Base-by-base conservation (phyloP, 2,797 vertebrate genomes). In the Anolis apletophallus region DNA sequence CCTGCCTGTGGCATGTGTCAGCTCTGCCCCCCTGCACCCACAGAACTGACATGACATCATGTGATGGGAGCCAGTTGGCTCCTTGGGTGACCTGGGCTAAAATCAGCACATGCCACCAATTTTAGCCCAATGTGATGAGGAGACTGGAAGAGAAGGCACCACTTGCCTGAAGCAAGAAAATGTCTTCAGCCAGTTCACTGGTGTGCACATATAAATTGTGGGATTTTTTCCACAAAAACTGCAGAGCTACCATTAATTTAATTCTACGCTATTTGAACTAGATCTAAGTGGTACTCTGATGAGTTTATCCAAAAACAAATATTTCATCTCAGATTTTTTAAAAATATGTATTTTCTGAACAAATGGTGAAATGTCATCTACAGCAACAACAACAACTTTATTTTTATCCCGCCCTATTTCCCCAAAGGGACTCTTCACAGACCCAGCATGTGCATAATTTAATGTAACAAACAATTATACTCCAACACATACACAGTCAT, bases 321-420 rank as follows among this genome's bases (percentile, higher is more conserved):
- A 10, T 32, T 36, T 21, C 71, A 21, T 52, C 74, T 69, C 52
- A 52, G 74, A 82, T 78, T n/a, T n/a, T n/a, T n/a, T 32, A 82
- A 34, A 87, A 57, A 69, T 77, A 78, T 5, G 13, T 68, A 68
- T 17, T 12, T 87, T 59, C 36, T 71, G n/a, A 87, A 83, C 36
- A 81, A 68, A 83, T 61, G 21, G 16, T 83, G 64, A 61, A 52
- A 54, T 83, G 67, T 72, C 78, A 87, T 78, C 54, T 72, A 52
- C 64, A 87, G 40, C 40, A 40, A 40, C 2, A 40, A 40, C 40
- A 40, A 40, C 40, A 40, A 40, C 40, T 40, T 40, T 40, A 40
- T 40, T 40, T 40, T 40, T 40, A 40, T 40, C 5, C 40, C 2
- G 5, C 40, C 40, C 40, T 40, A 40, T 40, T 40, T 40, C 5